A percentile compares a stretch with the other conserved stretches of the same genome.
Conservation (phyloP, 2,797 vertebrate species). For the Sebastes reedi region DNA sequence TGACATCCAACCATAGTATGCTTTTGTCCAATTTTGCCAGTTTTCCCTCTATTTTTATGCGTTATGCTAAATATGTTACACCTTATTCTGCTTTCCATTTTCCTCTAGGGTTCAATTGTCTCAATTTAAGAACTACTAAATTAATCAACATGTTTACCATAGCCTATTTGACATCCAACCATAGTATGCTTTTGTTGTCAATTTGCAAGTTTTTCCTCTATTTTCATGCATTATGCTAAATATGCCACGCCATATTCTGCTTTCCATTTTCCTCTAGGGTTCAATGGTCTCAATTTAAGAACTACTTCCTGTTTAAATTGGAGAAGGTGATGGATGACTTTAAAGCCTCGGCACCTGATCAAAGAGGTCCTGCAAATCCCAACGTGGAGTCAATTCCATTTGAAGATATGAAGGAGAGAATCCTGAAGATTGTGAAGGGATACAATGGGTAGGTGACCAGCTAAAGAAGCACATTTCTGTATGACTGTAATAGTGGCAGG, state of each 20-base stretch:
- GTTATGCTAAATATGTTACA: no score
- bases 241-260: neutral
- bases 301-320: conserved; percentile 98
- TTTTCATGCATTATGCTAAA: neutral
- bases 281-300: conserved; percentile 98
- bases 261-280: conserved; percentile 80
- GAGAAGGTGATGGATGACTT: conserved; percentile 99
- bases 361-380: conserved; percentile 92
- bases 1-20: neutral
- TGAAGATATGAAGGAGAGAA: conserved; percentile 99
- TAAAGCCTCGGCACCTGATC: conserved; percentile 92
- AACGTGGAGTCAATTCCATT: conserved; percentile 98
- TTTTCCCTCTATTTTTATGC: no score
- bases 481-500: no score
- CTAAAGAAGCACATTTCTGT: neutral
- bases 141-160: neutral
- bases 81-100: no score
- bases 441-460: conserved; percentile 91
- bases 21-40: neutral
- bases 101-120: no score
- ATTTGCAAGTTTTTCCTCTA: neutral
- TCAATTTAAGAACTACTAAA: no score
- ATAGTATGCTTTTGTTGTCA: neutral
- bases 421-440: conserved; percentile 96
- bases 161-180: neutral